Percentiles rank a stretch among this genome's conserved stretches.
These are phyloP conservation scores for Neosilurus hyrtlii DNA, from an alignment of 2,797 vertebrate species.

Conservation along the genomic window DNA sequence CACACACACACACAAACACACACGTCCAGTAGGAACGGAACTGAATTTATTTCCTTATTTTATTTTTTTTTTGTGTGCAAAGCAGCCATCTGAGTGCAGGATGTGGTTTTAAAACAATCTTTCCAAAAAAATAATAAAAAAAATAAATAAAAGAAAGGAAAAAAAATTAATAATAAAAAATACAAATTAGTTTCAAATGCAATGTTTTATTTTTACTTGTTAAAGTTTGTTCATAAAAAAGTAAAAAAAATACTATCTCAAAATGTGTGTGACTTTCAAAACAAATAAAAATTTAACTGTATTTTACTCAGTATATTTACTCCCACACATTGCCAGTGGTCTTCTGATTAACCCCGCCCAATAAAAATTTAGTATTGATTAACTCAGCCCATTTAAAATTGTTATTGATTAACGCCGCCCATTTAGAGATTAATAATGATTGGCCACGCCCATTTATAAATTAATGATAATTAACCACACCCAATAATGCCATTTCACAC, in stretches of 20 bases:
- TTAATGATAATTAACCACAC: neutral
- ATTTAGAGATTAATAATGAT: neutral
- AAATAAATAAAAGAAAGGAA: neutral
- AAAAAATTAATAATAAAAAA: neutral
- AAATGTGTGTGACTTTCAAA: too few relatives aligned
- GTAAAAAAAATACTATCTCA: neutral
- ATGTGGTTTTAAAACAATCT: neutral
- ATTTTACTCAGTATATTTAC: too few relatives aligned
- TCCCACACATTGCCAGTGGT: too few relatives aligned
- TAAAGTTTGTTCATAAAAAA: neutral
- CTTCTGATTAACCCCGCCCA: too few relatives aligned
- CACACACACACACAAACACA: constrained; percentile 30
- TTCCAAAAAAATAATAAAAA: neutral
- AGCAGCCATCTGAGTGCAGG: neutral
- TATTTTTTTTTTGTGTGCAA: neutral
- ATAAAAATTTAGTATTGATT: too few relatives aligned
- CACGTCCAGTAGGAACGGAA: neutral
- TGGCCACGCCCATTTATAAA: neutral
- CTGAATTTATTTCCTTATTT: neutral
- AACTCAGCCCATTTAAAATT: too few relatives aligned
- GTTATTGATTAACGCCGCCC: too few relatives aligned
- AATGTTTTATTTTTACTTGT: too few relatives aligned
- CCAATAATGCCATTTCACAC: neutral
- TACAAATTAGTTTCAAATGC: neutral
- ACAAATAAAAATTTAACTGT: neutral